phyloP scores from a whole-genome alignment of 2,797 vertebrate species.

The Apodemus agrarius region DNA sequence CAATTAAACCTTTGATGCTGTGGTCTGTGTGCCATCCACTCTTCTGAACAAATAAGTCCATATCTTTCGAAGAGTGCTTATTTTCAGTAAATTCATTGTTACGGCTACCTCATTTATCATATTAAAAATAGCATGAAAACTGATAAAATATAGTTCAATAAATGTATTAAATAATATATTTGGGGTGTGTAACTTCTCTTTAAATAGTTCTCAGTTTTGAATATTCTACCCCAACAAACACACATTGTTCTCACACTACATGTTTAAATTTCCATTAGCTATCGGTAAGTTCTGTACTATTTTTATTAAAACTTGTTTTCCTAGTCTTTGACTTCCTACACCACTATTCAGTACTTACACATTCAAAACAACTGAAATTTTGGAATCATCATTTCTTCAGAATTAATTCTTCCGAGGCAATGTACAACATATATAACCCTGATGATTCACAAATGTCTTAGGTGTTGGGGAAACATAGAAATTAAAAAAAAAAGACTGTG shows the following conservation, averaged over 20 bases:
- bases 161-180: conserved; percentile 2
- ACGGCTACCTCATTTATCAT: not conserved
- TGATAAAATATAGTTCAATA: conserved; percentile 28
- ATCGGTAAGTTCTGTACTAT: not conserved
- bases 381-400: not conserved
- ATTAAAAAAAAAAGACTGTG: not conserved
- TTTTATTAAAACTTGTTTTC: conserved; percentile 24
- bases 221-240: conserved; percentile 1
- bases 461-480: not conserved
- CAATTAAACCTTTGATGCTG: not conserved
- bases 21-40: conserved; percentile 13
- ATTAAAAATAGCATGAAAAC: conserved; percentile 19
- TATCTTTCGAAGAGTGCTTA: not conserved
- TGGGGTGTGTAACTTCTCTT: not conserved
- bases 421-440: not conserved
- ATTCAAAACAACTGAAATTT: conserved; percentile 8
- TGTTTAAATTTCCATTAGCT: conserved; percentile 2
- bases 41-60: conserved; percentile 54
- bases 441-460: not conserved
- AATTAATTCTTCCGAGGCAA: not conserved
- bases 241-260: not conserved
- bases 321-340: not conserved
- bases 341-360: not conserved
- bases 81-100: conserved; percentile 38
- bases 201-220: not conserved